Evolutionary conservation across 2,113 vertebrate genomes (phyloP).

Genomic region (Ginglymostoma cirratum): DNA sequence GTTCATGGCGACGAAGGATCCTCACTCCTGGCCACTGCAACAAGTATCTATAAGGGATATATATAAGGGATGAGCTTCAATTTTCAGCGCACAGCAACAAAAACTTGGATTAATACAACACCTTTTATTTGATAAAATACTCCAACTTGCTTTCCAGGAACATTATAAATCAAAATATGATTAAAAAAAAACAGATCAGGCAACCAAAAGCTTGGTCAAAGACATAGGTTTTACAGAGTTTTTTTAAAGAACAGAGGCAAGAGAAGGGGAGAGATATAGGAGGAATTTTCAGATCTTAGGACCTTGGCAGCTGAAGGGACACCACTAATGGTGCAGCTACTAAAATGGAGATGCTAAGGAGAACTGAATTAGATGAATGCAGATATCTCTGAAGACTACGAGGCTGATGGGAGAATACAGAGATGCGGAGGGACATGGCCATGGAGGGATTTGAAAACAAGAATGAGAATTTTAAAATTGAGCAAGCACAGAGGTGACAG

Average conservation of each 20-base stretch:
- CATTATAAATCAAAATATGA: not conserved
- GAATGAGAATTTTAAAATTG: not conserved
- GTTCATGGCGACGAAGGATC: conserved; percentile 88
- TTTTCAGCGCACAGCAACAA: not conserved
- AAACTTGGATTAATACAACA: not conserved
- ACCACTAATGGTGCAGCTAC: not conserved
- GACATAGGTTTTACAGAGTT: not conserved
- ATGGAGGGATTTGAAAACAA: not conserved
- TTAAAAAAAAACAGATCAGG: not conserved
- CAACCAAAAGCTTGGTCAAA: not conserved
- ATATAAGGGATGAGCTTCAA: not conserved
- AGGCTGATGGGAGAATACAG: not conserved
- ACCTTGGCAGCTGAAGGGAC: not conserved
- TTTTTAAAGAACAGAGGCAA: not conserved
- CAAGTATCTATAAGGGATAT: conserved; percentile 71
- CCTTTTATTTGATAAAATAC: not conserved
- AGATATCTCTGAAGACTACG: no score
- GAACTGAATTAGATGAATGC: no score
- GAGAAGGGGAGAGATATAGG: not conserved
- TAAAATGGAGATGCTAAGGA: not conserved
- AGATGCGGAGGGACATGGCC: not conserved
- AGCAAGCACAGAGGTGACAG: not conserved
- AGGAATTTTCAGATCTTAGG: not conserved
- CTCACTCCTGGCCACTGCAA: conserved; percentile 93
- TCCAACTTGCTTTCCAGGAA: not conserved